These are phyloP conservation scores for Hirtodrosophila confusa DNA, from an alignment of 2,888 invertebrate genomes.

Conservation along the genomic window DNA sequence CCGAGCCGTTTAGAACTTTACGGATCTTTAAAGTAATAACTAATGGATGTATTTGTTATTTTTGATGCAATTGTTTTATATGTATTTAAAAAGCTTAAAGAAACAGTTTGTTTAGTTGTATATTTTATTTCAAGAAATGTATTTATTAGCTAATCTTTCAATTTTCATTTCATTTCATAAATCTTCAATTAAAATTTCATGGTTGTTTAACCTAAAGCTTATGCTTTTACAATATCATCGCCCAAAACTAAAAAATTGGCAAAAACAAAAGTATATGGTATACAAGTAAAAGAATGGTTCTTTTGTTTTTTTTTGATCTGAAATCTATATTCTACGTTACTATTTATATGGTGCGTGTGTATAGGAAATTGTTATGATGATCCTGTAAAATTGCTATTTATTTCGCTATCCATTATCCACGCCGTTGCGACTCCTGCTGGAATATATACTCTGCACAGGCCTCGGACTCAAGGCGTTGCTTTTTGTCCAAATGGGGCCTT, in stretches of 20 bases:
- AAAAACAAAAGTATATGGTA: conserved; percentile 5
- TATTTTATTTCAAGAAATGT: conserved; percentile 54
- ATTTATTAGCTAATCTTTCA: conserved; percentile 51
- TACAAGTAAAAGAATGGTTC: conserved; percentile 19
- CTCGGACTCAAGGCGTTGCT: conserved; percentile 77
- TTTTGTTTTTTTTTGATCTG: conserved; percentile 8
- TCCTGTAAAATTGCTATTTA: conserved; percentile 15
- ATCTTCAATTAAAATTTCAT: conserved; percentile 55
- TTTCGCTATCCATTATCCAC: conserved; percentile 1
- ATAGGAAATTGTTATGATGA: conserved; percentile 23
- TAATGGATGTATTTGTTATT: background rate
- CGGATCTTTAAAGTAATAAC: conserved; percentile 7
- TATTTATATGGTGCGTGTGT: conserved; percentile 16
- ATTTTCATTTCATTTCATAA: conserved; percentile 55
- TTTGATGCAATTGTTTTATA: conserved; percentile 17
- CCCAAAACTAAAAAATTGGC: conserved; percentile 18
- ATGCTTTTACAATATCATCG: conserved; percentile 32
- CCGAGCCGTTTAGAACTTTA: conserved; percentile 23
- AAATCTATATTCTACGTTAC: conserved; percentile 22
- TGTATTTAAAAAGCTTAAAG: conserved; percentile 16
- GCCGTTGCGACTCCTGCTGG: conserved; percentile 71
- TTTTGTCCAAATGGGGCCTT: conserved; percentile 71
- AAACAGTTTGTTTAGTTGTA: conserved; percentile 12
- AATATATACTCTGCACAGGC: conserved; percentile 81
- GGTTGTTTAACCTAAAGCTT: conserved; percentile 32